Evolutionary conservation across 2,797 vertebrate genomes (phyloP), one percentile per base, ranked within the genome.

Genomic region (Danionella dracula): DNA sequence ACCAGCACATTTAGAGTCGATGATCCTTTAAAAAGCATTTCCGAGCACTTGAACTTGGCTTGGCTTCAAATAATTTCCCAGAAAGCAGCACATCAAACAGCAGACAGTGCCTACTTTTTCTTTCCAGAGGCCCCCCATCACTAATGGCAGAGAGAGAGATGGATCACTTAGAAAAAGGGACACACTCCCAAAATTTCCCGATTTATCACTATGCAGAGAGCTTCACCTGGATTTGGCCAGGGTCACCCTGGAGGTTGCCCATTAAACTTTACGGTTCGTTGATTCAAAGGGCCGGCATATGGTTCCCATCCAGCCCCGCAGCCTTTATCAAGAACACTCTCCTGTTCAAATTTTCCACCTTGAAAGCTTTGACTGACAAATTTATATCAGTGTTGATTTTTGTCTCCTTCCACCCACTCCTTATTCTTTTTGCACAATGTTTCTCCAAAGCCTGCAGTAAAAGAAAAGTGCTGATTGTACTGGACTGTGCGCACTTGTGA

Each of bases 181-280:
- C 32, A 44, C 62, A 67, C 49, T 67, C 67, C 44, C 19, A 21
- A 50, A 49, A 62, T 38, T 45, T 66, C 57, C 45, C 58, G 49
- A 71, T 71, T 72, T 73, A 74, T 75, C 71, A 76, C 58, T 70
- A 70, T 70, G 63, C 62, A 58, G 29, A 59, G 59, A 70, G 66
- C 70, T 69, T 79, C 72, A 73, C 73, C 74, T 79, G 66, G 66
- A 68, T 61, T 75, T 69, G 70, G 48, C 67, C 60, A 23, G 57
- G 70, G 77, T 78, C 71, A 73, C 66, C 37, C 70, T 65, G 32
- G 34, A 73, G 68, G 72, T 74, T 71, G 58, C 68, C 69, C 74
- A 72, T 78, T 78, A 78, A 76, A 78, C 66, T 69, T 74, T 60
- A 76, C 15, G 67, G 71, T 77, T 77, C 69, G 74, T 77, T 79